These are phyloP conservation scores for Polypterus bichir DNA, from an alignment of 2,113 vertebrate genomes.

Conservation along the genomic window DNA sequence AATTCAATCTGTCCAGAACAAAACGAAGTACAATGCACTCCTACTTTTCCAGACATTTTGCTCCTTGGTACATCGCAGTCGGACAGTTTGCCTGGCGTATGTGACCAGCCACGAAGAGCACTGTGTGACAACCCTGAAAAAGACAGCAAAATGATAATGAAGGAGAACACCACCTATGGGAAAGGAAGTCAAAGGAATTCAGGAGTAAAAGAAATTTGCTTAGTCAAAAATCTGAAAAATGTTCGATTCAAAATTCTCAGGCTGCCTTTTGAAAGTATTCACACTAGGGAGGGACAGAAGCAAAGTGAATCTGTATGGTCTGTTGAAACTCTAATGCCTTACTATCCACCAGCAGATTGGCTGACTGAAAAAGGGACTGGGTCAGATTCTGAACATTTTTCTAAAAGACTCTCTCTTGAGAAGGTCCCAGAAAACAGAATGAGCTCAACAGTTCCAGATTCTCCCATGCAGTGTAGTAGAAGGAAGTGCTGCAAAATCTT, in stretches of 20 bases:
- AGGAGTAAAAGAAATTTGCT: neutral
- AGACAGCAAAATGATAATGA: neutral
- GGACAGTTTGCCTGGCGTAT: neutral
- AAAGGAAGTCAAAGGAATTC: neutral
- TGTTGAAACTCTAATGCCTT: slow-evolving; percentile 28
- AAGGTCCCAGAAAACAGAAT: neutral
- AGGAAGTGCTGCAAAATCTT: neutral
- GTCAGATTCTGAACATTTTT: slow-evolving; percentile 12
- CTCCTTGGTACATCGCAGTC: slow-evolving; percentile 15
- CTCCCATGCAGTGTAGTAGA: too few relatives aligned
- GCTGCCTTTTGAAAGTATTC: slow-evolving; percentile 33
- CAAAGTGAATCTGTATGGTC: slow-evolving; percentile 48
- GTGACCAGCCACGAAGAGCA: too few relatives aligned
- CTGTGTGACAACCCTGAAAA: neutral
- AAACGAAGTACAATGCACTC: slow-evolving; percentile 11
- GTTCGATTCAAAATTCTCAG: slow-evolving; percentile 29
- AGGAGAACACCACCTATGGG: slow-evolving; percentile 6
- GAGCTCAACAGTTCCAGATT: neutral
- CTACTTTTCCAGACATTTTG: slow-evolving; percentile 37
- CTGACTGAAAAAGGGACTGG: slow-evolving; percentile 16
- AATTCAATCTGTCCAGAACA: slow-evolving; percentile 1
- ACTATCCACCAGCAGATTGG: slow-evolving; percentile 27
- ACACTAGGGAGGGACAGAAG: slow-evolving; percentile 36
- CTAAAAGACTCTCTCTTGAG: slow-evolving; percentile 11
- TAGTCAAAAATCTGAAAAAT: slow-evolving; percentile 4